These are phyloP conservation scores for Penaeus vannamei DNA, from an alignment of 1,140 invertebrate genomes.

Conservation along the genomic window DNA sequence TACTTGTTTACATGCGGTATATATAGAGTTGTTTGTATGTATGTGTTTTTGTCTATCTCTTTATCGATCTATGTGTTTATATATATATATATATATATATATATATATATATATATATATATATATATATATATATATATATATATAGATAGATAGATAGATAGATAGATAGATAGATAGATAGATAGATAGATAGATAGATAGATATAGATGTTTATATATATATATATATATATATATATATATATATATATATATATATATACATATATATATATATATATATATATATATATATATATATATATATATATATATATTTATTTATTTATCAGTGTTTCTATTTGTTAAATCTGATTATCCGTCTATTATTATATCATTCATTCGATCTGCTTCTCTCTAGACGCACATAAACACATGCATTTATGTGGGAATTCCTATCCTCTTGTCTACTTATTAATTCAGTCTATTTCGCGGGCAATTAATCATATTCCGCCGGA, in stretches of 20 bases:
- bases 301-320: not conserved
- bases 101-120: not conserved
- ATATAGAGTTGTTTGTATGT: not conserved
- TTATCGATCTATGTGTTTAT: not conserved
- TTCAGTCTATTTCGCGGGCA: too few species aligned
- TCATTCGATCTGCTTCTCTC: not conserved
- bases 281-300: not conserved
- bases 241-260: not conserved
- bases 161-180: not conserved
- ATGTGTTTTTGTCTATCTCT: not conserved
- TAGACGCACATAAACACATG: not conserved
- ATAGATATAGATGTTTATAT: too few species aligned
- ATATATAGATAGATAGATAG: conserved; percentile 10
- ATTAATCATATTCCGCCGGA: too few species aligned
- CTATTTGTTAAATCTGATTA: not conserved
- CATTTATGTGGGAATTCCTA: not conserved
- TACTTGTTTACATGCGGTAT: not conserved
- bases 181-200: not conserved
- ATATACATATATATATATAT: not conserved
- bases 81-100: not conserved
- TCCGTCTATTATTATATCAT: not conserved
- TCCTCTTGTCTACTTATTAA: too few species aligned
- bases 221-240: not conserved
- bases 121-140: not conserved
- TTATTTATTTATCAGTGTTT: not conserved